Evolutionary conservation across 2,113 vertebrate species (phyloP), one percentile per base, ranked within the genome.

Genomic region (Heliornis fulica): DNA sequence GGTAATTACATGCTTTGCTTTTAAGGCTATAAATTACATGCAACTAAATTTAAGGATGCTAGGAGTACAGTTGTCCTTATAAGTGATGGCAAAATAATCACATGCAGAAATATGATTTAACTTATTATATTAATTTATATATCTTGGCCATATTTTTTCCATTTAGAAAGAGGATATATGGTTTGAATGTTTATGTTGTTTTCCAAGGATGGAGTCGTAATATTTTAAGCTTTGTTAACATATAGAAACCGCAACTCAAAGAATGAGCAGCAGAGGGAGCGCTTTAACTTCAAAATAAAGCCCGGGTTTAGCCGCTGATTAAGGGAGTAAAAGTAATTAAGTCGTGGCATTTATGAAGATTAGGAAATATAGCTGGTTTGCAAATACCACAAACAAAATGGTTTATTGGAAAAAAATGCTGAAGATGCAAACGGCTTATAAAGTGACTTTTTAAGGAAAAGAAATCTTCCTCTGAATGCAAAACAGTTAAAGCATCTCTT

Each of bases 1-100:
- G 99, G 99, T 99, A 98, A 99, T 98, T 97, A 97, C 89, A 53
- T 81, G 86, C 31, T 93, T 97, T 96, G 21, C 92, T 83, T 88
- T 96, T 80, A 53, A 36, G 86, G 56, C 85, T 48, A 23, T 77
- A 90, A 92, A 61, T 84, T 2, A n/a, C 48, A 64, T 90, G 64
- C 32, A 83, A 79, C 86, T 71, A 79, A 64, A 96, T 83, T 25
- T 14, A 79, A 83, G 43, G 71, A 51, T 88, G 13, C 14, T 11
- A 5, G 34, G 31, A 60, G 8, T 60, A 29, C 54, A 51, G 0
- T 64, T 83, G 45, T 54, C 22, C 41, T 65, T 85, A 4, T 88
- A 70, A 83, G 13, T 48, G 23, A 29, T 45, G 15, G 28, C 4
- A 59, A 13, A 90, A 54, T 50, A 85, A 70, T 57, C 28, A 11